A percentile compares a stretch with the other conserved stretches of the same genome.
Evolutionary conservation across 2,113 vertebrate species (phyloP).

Genomic region (Stictonetta naevosa): DNA sequence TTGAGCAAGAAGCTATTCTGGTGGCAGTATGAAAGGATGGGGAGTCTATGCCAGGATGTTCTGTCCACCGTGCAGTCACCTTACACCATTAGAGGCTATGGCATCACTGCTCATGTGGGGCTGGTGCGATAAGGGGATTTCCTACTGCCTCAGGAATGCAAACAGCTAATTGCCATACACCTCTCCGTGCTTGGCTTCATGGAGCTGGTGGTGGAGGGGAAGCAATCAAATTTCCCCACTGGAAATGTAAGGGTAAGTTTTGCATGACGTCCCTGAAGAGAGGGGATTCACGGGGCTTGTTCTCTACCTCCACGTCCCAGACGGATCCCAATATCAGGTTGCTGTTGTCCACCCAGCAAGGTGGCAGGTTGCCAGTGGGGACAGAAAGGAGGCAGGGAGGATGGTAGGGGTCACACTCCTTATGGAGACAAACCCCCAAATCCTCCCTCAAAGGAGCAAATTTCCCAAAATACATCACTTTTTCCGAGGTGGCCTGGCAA

Average conservation of each 20-base stretch:
- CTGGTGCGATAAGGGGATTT: background rate
- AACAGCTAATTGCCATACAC: background rate
- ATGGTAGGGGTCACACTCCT: background rate
- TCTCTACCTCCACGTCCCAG: background rate
- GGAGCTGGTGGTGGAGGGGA: background rate
- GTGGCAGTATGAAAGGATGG: background rate
- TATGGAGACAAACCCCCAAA: background rate
- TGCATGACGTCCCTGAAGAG: background rate
- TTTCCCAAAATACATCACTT: background rate
- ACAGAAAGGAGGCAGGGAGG: background rate
- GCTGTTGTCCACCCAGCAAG: background rate
- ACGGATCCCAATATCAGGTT: background rate
- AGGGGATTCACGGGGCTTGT: background rate
- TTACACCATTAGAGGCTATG: background rate
- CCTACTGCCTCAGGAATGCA: background rate
- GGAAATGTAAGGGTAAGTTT: background rate
- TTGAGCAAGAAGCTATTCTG: background rate
- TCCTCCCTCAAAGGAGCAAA: background rate
- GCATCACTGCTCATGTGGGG: background rate
- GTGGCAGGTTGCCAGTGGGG: background rate
- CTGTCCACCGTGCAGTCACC: background rate
- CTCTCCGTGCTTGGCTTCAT: accelerated
- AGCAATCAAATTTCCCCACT: background rate
- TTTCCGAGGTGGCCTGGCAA: background rate
- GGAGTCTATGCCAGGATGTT: background rate